Evolutionary conservation across 2,888 invertebrate genomes (phyloP).

Genomic region (Synergus laeviventris): DNA sequence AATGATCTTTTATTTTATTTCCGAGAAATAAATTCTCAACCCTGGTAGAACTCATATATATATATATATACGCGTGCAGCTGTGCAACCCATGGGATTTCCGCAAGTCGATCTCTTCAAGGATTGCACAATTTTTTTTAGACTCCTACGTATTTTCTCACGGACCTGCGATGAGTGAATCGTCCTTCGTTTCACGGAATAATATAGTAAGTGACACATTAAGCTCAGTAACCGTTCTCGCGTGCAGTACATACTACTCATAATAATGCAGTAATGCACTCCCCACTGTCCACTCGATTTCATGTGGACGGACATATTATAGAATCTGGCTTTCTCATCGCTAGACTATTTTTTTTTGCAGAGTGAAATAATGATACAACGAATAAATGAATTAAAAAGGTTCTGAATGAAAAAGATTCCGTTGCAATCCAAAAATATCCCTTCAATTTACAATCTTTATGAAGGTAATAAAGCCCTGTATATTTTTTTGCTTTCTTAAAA

Average conservation of each 20-base stretch:
- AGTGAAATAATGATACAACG: not conserved
- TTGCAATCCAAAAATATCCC: too few species aligned
- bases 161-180: conserved; percentile 57
- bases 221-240: conserved; percentile 40
- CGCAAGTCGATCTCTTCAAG: conserved; percentile 56
- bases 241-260: conserved; percentile 31
- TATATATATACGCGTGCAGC: not conserved
- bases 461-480: too few species aligned
- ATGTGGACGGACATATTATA: not conserved
- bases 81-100: conserved; percentile 47
- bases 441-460: too few species aligned
- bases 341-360: not conserved
- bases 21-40: not conserved
- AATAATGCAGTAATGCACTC: conserved; percentile 46
- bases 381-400: not conserved
- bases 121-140: conserved; percentile 54
- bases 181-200: conserved; percentile 55
- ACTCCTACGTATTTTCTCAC: conserved; percentile 35
- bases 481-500: too few species aligned
- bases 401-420: not conserved
- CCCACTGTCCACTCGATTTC: conserved; percentile 30
- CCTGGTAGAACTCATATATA: not conserved
- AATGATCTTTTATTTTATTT: not conserved
- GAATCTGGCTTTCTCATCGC: conserved; percentile 32
- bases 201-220: conserved; percentile 41